These are phyloP conservation scores for Xylota sylvarum DNA, from an alignment of 2,888 invertebrate genomes.

Conservation along the genomic window DNA sequence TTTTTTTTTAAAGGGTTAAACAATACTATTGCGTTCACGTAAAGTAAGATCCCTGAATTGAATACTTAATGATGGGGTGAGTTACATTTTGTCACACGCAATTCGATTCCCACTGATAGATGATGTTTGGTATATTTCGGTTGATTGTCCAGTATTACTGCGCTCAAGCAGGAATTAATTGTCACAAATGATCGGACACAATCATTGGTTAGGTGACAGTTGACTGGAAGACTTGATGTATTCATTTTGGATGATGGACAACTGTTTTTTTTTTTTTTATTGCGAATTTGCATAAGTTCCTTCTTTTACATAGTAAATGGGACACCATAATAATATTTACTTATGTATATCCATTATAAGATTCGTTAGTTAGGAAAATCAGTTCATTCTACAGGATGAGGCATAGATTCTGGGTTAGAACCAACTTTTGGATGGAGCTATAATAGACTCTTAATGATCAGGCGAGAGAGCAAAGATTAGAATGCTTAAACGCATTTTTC, in stretches of 20 bases:
- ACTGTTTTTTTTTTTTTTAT: neutral
- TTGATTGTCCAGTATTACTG: conserved; percentile 10
- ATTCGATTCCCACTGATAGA: conserved; percentile 7
- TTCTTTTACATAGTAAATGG: too few species aligned
- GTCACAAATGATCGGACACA: neutral
- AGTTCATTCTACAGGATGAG: too few species aligned
- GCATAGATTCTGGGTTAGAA: too few species aligned
- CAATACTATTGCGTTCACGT: conserved; percentile 21
- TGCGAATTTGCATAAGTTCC: neutral
- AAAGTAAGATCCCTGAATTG: conserved; percentile 7
- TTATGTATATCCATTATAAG: neutral
- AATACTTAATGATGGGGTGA: conserved; percentile 7
- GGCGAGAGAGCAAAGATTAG: too few species aligned
- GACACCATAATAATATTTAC: too few species aligned
- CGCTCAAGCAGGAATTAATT: neutral
- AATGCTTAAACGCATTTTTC: too few species aligned
- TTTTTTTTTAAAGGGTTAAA: conserved; percentile 24
- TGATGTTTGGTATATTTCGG: neutral
- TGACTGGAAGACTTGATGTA: neutral
- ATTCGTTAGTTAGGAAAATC: too few species aligned
- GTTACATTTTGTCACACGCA: conserved; percentile 14
- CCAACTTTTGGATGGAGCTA: too few species aligned
- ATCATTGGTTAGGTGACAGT: conserved; percentile 10
- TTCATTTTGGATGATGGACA: neutral
- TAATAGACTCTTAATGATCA: too few species aligned